Evolutionary conservation across 2,797 vertebrate genomes (phyloP).

Genomic region (Dromococcyx pavoninus): DNA sequence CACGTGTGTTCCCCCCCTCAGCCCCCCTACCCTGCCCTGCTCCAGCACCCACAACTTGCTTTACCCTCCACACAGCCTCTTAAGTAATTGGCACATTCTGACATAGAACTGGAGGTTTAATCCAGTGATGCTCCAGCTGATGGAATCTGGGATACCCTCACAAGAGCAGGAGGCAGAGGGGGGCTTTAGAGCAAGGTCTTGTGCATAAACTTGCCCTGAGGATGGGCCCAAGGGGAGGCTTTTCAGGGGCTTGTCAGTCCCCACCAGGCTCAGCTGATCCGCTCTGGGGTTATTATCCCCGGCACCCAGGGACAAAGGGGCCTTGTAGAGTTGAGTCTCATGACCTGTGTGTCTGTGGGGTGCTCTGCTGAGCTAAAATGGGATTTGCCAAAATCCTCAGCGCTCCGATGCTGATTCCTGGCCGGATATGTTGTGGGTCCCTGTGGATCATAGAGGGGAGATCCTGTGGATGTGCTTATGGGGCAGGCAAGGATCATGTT

Average conservation of each 20-base stretch:
- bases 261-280: neutral
- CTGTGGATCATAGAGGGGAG: neutral
- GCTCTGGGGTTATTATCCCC: neutral
- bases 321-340: neutral
- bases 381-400: neutral
- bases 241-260: neutral
- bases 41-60: neutral
- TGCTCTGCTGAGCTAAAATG: neutral
- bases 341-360: neutral
- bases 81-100: neutral
- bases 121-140: neutral
- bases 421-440: neutral
- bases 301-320: neutral
- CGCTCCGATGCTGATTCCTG: neutral
- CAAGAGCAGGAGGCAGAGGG: neutral
- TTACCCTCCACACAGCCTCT: neutral
- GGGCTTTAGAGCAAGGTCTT: neutral
- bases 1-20: neutral
- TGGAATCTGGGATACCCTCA: neutral
- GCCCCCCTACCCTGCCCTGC: neutral
- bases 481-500: fast-evolving
- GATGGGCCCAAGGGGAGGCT: fast-evolving
- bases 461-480: fast-evolving
- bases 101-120: neutral
- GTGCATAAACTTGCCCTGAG: fast-evolving